These are phyloP conservation scores for Maconellicoccus hirsutus DNA, from an alignment of 1,140 invertebrate genomes.

Conservation along the genomic window DNA sequence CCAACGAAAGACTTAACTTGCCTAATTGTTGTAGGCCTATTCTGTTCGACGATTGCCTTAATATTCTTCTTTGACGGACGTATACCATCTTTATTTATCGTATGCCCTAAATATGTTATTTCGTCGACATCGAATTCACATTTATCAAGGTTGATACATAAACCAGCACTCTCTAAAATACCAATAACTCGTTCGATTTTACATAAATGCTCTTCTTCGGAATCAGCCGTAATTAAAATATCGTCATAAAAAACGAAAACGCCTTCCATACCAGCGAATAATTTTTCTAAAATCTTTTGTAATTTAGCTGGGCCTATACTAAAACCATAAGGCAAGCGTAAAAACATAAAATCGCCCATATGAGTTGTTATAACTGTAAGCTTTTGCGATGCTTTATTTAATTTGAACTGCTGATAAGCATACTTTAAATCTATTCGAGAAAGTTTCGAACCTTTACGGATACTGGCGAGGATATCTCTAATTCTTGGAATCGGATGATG, in stretches of 20 bases:
- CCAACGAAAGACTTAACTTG: conserved; percentile 34
- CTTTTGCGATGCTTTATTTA: conserved; percentile 29
- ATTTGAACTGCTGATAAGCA: conserved; percentile 31
- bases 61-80: not conserved
- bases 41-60: conserved; percentile 28
- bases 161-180: conserved; percentile 25
- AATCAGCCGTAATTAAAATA: conserved; percentile 30
- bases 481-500: conserved; percentile 25
- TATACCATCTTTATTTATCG: conserved; percentile 25
- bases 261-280: conserved; percentile 31
- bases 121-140: conserved; percentile 24
- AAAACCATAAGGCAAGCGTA: conserved; percentile 35
- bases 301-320: conserved; percentile 34
- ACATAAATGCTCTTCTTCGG: not conserved
- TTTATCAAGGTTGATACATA: conserved; percentile 17
- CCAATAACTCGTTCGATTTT: not conserved
- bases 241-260: conserved; percentile 31
- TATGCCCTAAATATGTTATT: conserved; percentile 30
- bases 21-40: conserved; percentile 31
- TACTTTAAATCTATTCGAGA: conserved; percentile 21
- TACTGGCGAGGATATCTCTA: conserved; percentile 23
- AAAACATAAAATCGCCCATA: conserved; percentile 34
- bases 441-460: conserved; percentile 28
- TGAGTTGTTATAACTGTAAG: conserved; percentile 33
- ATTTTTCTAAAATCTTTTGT: conserved; percentile 38